Base-by-base conservation (phyloP, 2,797 vertebrate species). In the Sternarchorhynchus goeldii region DNA sequence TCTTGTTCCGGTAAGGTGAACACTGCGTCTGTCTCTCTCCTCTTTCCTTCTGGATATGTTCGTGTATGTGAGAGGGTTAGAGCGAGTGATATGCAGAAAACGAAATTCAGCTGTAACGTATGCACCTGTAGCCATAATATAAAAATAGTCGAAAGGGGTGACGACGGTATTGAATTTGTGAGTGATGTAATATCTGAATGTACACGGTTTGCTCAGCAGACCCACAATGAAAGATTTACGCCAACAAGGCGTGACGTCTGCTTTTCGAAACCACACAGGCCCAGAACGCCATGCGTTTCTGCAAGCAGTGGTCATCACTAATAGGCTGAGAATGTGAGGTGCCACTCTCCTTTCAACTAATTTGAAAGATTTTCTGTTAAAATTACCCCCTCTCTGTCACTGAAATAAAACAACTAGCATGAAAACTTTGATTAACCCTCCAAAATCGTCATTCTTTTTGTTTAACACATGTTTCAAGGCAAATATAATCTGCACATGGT, bases 401-500 rank as follows among this genome's bases (percentile, higher is more conserved):
- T 65, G 50, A 82, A 69, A 70, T 78, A 39, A 77, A 73, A 79
- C 39, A 73, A 57, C 73, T 79, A 76, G 55, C 63, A 58, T 73
- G 34, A 82, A 66, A 75, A 31, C 50, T 84, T 82, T 81, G 81
- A 82, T 85, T 75, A 83, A 78, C 72, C 72, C 60, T 76, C 64
- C 57, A 32, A 81, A 76, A 53, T 80, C 66, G 75, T 75, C 75
- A 77, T 76, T 67, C 45, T 78, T 73, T 72, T 75, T 73, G 73
- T 64, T 62, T 62, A 85, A 73, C 85, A 83, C 75, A 84, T 87
- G 83, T 86, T 79, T 79, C 29, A 25, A 68, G 71, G 76, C 39
- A 79, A 82, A 81, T 87, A 78, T 76, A 78, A 87, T 85, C 73
- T 66, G 80, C 84, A 84, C 83, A 86, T 87, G 84, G 68, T 72